A percentile compares a stretch with the other conserved stretches of the same genome.
Evolutionary conservation across 2,113 vertebrate genomes (phyloP).

Genomic region (Notothenia rossii): DNA sequence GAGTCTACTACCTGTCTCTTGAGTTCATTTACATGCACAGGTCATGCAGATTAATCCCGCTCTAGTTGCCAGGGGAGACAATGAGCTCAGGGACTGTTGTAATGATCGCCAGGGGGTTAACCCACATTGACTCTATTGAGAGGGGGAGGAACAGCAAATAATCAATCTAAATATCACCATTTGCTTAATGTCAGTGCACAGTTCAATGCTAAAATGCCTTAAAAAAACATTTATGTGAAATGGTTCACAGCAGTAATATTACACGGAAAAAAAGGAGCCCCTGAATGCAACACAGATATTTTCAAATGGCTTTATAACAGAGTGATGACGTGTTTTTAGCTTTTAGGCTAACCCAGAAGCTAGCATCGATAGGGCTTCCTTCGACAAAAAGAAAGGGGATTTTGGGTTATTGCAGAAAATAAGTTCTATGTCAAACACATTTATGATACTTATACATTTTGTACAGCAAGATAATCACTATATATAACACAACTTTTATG

Average conservation of each 20-base stretch:
- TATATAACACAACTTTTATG: too few species aligned
- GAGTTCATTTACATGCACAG: slow-evolving; percentile 66
- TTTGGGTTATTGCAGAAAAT: too few species aligned
- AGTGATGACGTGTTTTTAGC: too few species aligned
- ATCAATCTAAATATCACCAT: not conserved
- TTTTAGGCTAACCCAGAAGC: too few species aligned
- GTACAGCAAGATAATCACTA: too few species aligned
- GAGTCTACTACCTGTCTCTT: slow-evolving; percentile 61
- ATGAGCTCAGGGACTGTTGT: slow-evolving; percentile 22
- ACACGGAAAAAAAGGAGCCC: not conserved
- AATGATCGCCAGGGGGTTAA: slow-evolving; percentile 50
- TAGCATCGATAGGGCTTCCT: too few species aligned
- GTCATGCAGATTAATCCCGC: slow-evolving; percentile 63
- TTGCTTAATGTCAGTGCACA: not conserved
- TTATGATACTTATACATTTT: too few species aligned
- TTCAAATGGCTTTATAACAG: slow-evolving; percentile 3
- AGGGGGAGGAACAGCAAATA: slow-evolving; percentile 36
- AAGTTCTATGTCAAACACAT: too few species aligned
- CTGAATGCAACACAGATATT: slow-evolving; percentile 17
- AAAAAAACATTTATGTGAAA: not conserved
- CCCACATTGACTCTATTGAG: slow-evolving; percentile 41
- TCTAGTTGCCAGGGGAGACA: slow-evolving; percentile 46
- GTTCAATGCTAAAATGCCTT: slow-evolving; percentile 17
- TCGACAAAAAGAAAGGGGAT: too few species aligned
- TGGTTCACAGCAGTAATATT: slow-evolving; percentile 3